Evolutionary conservation across 1,140 invertebrate genomes (phyloP).

Genomic region (Orius insidiosus): DNA sequence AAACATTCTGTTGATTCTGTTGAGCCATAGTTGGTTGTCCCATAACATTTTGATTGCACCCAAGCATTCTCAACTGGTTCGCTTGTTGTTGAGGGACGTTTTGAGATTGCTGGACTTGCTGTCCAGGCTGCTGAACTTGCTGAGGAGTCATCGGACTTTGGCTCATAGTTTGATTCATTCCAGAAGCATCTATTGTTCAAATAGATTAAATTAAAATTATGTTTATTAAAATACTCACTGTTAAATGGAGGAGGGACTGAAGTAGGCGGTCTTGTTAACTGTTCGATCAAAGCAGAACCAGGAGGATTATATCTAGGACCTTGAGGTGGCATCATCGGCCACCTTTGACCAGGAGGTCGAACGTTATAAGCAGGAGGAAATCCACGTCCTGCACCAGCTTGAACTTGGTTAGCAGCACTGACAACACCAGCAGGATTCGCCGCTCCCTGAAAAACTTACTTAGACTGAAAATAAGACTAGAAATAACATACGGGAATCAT

Average conservation of each 20-base stretch:
- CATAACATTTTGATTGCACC: conserved; percentile 1
- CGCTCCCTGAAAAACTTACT: not conserved
- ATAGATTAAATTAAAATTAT: not conserved
- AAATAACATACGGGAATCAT: conserved; percentile 6
- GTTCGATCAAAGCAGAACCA: conserved; percentile 43
- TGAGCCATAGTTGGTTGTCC: conserved; percentile 4
- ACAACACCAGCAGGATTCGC: not conserved
- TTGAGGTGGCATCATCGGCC: conserved; percentile 18
- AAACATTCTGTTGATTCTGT: conserved; percentile 5
- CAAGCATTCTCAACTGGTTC: conserved; percentile 12
- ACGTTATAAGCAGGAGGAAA: conserved; percentile 2
- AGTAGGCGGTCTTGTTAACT: conserved; percentile 44
- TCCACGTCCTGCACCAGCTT: conserved; percentile 1
- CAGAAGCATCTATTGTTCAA: not conserved
- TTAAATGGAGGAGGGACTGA: conserved; percentile 27
- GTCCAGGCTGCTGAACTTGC: conserved; percentile 24
- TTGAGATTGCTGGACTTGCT: conserved; percentile 25
- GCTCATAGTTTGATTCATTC: not conserved
- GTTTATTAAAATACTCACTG: conserved; percentile 27
- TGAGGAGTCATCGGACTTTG: conserved; percentile 15
- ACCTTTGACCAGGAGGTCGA: conserved; percentile 2
- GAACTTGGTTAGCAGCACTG: not conserved
- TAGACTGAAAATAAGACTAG: not conserved
- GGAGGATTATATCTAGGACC: conserved; percentile 17
- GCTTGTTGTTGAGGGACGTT: conserved; percentile 8